Base-by-base conservation (phyloP, 2,888 invertebrate genomes). In the Agriopis aurantiaria region DNA sequence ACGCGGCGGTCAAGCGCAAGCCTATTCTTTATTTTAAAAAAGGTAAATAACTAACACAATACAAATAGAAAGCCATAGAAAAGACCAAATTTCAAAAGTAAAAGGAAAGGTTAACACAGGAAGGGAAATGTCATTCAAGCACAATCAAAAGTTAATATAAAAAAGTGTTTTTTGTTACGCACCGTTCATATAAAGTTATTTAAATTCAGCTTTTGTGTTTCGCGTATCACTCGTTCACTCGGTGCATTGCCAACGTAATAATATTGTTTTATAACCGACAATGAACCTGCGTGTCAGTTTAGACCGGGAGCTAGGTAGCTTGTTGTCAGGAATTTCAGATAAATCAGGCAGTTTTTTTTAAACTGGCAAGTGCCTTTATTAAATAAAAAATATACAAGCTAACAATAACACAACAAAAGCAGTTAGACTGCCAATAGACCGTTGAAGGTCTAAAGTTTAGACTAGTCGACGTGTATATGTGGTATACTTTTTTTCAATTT, bases 221-320 rank as follows among this genome's bases (percentile, higher is more conserved):
- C 58, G 58, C 57, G n/a, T 58, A 69, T 58, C 58, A 45, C 55
- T 64, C 52, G 51, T 57, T 46, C 65, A 56, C 57, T 64, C 49
- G 56, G 51, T 61, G 51, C 69, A 64, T 48, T 55, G 43, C 53
- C 55, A 48, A 64, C 51, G 11, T 51, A 73, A 69, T 73, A 69
- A 75, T 68, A 71, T 71, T 68, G 65, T 75, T 71, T 73, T 65
- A 71, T 60, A 68, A 52, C 68, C 68, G 43, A 69, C 62, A 67
- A 67, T 62, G 71, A 65, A 69, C 66, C 66, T 14, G 14, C 46
- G 14, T 60, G 65, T 67, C 58, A 14, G 53, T 14, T 51, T 58
- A 63, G 57, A 12, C 68, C 49, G 43, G 51, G 68, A 59, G 57
- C 17, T 17, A 48, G n/a, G 8, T 12, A 12, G 12, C 5, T 33